Evolutionary conservation across 1,140 invertebrate genomes (phyloP).

Genomic region (Sycophila sp.): DNA sequence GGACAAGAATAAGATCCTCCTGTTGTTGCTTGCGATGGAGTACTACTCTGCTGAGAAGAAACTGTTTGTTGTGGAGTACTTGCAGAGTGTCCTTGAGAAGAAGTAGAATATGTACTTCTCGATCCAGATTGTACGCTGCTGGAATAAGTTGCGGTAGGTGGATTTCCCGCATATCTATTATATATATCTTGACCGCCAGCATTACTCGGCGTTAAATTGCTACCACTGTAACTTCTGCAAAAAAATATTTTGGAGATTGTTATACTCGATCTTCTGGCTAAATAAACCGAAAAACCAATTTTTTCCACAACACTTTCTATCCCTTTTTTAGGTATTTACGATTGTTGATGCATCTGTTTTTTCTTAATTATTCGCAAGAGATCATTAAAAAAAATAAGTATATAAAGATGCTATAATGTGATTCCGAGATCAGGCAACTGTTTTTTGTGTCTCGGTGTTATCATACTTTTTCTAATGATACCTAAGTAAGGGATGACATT

Average conservation of each 20-base stretch:
- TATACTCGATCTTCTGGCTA: too few species aligned
- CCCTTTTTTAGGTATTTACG: too few species aligned
- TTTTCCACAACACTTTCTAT: too few species aligned
- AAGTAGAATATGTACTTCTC: constrained; percentile 55
- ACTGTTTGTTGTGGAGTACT: constrained; percentile 54
- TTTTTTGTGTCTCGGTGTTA: too few species aligned
- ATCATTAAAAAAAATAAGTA: too few species aligned
- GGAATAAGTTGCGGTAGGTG: constrained; percentile 57
- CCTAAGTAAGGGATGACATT: neutral
- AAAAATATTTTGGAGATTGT: too few species aligned
- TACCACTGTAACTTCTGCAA: constrained; percentile 62
- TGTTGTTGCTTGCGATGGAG: constrained; percentile 56
- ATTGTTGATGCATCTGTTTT: too few species aligned
- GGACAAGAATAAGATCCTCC: constrained; percentile 61
- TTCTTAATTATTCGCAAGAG: too few species aligned
- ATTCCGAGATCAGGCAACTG: too few species aligned
- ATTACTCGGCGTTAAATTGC: constrained; percentile 61
- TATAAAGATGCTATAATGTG: too few species aligned
- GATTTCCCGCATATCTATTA: constrained; percentile 59
- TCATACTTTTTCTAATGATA: neutral
- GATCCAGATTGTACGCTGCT: constrained; percentile 53
- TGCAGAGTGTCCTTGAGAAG: constrained; percentile 58
- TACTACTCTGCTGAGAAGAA: constrained; percentile 55
- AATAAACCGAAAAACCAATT: too few species aligned
- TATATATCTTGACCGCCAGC: constrained; percentile 61